Evolutionary conservation across 2,888 invertebrate species (phyloP).

Genomic region (Ornithoptera alexandrae): DNA sequence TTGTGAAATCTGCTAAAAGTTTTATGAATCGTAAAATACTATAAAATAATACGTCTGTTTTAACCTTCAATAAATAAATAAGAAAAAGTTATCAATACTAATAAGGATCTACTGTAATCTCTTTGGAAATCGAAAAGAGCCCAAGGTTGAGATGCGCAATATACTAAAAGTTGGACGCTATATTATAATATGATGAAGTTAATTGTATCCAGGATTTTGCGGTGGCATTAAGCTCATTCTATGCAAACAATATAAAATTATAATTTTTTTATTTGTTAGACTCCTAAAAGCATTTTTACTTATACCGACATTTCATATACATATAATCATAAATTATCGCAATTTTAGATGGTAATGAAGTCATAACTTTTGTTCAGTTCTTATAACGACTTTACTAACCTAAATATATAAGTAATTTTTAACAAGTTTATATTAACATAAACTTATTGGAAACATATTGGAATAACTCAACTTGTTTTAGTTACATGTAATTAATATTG

Average conservation of each 20-base stretch:
- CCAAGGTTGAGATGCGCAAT: conserved; percentile 21
- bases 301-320: not conserved
- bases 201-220: conserved; percentile 19
- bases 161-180: conserved; percentile 10
- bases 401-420: not conserved
- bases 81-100: conserved; percentile 12
- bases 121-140: conserved; percentile 22
- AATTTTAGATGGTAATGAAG: not conserved
- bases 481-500: no score
- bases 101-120: conserved; percentile 23
- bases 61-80: conserved; percentile 6
- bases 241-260: conserved; percentile 10
- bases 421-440: no score
- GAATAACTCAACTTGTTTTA: no score
- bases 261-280: conserved; percentile 4
- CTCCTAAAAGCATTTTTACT: conserved; percentile 2
- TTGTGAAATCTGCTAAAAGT: not conserved
- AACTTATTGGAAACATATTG: no score
- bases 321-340: not conserved
- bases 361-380: not conserved
- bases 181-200: conserved; percentile 5
- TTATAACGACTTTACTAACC: not conserved
- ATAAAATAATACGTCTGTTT: not conserved
- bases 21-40: not conserved
- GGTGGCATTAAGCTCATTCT: conserved; percentile 9